Evolutionary conservation across 2,797 vertebrate genomes (phyloP).

Genomic region (Melanotaenia boesemani): DNA sequence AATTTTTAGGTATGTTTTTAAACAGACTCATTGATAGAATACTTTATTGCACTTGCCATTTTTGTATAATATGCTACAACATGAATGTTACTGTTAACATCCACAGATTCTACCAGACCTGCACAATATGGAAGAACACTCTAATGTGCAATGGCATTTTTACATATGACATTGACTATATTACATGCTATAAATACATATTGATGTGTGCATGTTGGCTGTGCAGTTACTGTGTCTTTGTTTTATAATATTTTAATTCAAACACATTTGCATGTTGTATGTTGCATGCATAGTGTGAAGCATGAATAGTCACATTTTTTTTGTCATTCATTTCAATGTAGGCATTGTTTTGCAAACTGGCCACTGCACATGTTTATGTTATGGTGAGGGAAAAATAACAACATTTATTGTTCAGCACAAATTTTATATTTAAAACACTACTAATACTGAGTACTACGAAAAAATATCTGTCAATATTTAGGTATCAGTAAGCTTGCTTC

Average conservation of each 20-base stretch:
- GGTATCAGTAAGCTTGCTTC: not conserved
- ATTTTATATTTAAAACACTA: conserved; percentile 10
- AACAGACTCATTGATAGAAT: not conserved
- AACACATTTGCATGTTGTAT: not conserved
- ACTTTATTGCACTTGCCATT: not conserved
- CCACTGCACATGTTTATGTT: not conserved
- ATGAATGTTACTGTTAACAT: not conserved
- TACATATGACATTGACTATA: not conserved
- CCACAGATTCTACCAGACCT: not conserved
- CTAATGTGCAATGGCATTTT: not conserved
- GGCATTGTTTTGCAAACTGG: not conserved
- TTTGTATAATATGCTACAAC: not conserved
- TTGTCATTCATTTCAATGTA: not conserved
- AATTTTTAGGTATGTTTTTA: too few relatives aligned
- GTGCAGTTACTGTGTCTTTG: not conserved
- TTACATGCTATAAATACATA: not conserved
- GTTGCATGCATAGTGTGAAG: not conserved
- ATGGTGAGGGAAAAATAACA: not conserved
- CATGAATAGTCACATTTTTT: not conserved
- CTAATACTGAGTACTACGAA: conserved; percentile 29
- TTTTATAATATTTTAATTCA: not conserved
- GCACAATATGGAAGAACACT: not conserved
- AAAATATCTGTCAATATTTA: conserved; percentile 19
- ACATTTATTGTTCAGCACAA: not conserved
- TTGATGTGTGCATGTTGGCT: not conserved